Conservation (phyloP, 2,797 vertebrate genomes). For the Schizopygopsis malacanthus region DNA sequence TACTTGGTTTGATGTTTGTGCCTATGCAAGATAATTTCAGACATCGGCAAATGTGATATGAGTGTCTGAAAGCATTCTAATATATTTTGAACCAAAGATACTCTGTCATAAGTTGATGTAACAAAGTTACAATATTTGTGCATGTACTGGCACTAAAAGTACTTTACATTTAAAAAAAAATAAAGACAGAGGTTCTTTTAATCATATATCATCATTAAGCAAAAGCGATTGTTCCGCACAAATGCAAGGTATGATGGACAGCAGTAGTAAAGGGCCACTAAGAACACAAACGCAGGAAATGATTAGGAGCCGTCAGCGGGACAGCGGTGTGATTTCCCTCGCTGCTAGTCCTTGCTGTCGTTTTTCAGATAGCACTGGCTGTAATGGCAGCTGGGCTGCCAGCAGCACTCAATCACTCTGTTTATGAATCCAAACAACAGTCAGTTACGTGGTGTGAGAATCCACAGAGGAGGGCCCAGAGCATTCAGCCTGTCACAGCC, state of each 20-base stretch:
- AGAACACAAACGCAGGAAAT: conserved; percentile 70
- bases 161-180: neutral
- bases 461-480: conserved; percentile 69
- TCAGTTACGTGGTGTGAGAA: conserved; percentile 68
- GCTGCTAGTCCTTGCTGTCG: conserved; percentile 67
- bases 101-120: neutral
- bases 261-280: conserved; percentile 74
- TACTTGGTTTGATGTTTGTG: neutral
- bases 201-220: conserved; percentile 36
- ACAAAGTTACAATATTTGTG: neutral
- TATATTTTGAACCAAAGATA: too few species aligned
- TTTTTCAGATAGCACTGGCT: conserved; percentile 77
- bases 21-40: neutral
- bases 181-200: neutral
- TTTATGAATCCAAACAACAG: conserved; percentile 76
- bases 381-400: conserved; percentile 77
- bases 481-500: conserved; percentile 67
- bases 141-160: neutral
- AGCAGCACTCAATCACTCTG: conserved; percentile 75
- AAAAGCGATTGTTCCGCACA: conserved; percentile 64
- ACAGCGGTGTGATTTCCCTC: conserved; percentile 77
- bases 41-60: neutral
- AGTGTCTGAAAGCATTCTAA: neutral
- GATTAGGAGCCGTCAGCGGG: conserved; percentile 73
- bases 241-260: conserved; percentile 76